phyloP scores from a whole-genome alignment of 1,140 invertebrate genomes.

The Mya arenaria region DNA sequence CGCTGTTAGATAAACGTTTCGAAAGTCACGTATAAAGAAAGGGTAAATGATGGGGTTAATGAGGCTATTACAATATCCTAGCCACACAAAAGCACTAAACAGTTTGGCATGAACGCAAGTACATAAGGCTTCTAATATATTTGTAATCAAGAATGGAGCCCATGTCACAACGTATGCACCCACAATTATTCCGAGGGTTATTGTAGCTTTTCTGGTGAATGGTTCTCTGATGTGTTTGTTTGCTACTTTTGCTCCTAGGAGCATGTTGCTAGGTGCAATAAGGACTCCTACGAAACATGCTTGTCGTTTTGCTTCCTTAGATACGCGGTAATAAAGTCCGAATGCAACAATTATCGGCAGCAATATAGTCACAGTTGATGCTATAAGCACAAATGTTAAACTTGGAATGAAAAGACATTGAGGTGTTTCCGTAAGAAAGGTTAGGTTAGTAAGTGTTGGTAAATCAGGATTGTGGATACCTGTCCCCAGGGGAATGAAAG shows the following conservation, averaged over 20 bases:
- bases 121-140: slow-evolving; percentile 96
- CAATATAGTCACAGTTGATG: slow-evolving; percentile 70
- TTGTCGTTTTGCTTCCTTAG: slow-evolving; percentile 75
- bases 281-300: slow-evolving; percentile 70
- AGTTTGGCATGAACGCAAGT: slow-evolving; percentile 79
- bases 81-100: slow-evolving; percentile 85
- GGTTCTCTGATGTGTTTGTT: slow-evolving; percentile 71
- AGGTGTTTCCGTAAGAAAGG: slow-evolving; percentile 61
- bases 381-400: slow-evolving; percentile 67
- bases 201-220: slow-evolving; percentile 75
- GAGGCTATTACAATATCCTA: slow-evolving; percentile 97
- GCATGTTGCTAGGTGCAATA: slow-evolving; percentile 68
- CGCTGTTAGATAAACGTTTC: slow-evolving; percentile 88
- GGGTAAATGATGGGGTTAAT: slow-evolving; percentile 99
- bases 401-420: slow-evolving; percentile 73
- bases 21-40: slow-evolving; percentile 98
- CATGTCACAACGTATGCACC: slow-evolving; percentile 96
- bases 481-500: slow-evolving; percentile 97
- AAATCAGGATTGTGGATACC: slow-evolving; percentile 87
- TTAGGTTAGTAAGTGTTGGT: slow-evolving; percentile 69
- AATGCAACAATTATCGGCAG: slow-evolving; percentile 74
- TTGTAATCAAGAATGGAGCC: slow-evolving; percentile 98
- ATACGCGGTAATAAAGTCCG: slow-evolving; percentile 73
- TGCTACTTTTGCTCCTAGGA: slow-evolving; percentile 71
- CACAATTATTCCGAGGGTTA: slow-evolving; percentile 78